Conservation (phyloP, 2,113 vertebrate genomes). For the Callipepla squamata region DNA sequence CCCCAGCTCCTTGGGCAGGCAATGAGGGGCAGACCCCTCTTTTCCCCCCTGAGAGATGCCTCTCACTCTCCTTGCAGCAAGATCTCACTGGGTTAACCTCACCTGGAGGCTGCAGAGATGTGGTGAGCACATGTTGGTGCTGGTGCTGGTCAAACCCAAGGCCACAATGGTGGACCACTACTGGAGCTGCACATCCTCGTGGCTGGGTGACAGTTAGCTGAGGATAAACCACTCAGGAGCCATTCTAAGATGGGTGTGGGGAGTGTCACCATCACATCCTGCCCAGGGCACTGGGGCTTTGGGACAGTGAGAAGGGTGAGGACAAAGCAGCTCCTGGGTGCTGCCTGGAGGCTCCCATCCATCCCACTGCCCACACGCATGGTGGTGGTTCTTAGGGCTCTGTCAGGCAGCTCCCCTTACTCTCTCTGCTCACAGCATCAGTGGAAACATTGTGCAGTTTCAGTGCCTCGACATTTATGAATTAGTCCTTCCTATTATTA, state of each 20-base stretch:
- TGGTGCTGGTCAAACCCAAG: background rate
- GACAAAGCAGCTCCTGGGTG: background rate
- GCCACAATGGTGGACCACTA: background rate
- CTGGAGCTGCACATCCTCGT: background rate
- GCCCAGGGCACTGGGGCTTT: accelerated
- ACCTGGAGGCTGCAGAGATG: background rate
- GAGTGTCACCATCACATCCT: background rate
- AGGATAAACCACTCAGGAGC: background rate
- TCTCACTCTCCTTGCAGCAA: background rate
- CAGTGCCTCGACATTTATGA: background rate
- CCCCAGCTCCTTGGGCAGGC: background rate
- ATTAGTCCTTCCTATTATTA: background rate
- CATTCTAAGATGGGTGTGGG: accelerated
- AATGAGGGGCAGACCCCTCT: background rate
- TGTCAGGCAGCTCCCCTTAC: background rate
- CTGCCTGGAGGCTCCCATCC: background rate
- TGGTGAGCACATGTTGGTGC: background rate
- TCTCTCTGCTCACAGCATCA: background rate
- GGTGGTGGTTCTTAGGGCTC: background rate
- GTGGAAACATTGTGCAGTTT: background rate
- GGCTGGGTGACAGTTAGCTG: background rate
- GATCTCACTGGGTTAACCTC: background rate
- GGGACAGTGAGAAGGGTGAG: background rate
- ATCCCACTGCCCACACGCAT: accelerated
- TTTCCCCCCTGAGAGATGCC: background rate